These are phyloP conservation scores for Hoplodrina blanda DNA, from an alignment of 2,888 invertebrate species.

Conservation along the genomic window DNA sequence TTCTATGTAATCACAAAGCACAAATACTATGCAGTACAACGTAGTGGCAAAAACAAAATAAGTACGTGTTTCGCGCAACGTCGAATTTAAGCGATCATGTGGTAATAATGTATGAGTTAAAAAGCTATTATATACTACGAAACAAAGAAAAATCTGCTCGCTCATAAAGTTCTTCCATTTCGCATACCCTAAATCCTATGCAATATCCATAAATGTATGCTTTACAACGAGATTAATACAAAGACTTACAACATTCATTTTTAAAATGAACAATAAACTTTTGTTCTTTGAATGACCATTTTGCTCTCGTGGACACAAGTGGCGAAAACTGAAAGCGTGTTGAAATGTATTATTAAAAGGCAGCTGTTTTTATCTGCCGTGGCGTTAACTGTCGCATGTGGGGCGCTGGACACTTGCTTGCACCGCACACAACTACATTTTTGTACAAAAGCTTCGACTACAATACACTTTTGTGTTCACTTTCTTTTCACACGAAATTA, in stretches of 20 bases:
- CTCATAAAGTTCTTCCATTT: neutral
- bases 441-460: conserved; percentile 27
- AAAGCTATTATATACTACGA: neutral
- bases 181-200: too few species aligned
- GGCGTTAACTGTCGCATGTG: conserved; percentile 30
- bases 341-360: conserved; percentile 33
- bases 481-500: conserved; percentile 18
- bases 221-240: neutral
- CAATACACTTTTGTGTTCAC: conserved; percentile 39
- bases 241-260: neutral
- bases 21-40: too few species aligned
- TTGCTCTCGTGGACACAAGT: conserved; percentile 5
- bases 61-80: too few species aligned
- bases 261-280: conserved; percentile 11
- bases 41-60: too few species aligned
- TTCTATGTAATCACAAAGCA: too few species aligned
- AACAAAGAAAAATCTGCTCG: neutral
- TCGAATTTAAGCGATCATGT: neutral
- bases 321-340: conserved; percentile 25
- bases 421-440: conserved; percentile 19
- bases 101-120: neutral
- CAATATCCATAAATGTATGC: neutral
- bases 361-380: conserved; percentile 36
- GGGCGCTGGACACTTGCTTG: conserved; percentile 6
- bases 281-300: conserved; percentile 26